phyloP scores from a whole-genome alignment of 2,888 invertebrate genomes.

The Rugalucina vietnamica region DNA sequence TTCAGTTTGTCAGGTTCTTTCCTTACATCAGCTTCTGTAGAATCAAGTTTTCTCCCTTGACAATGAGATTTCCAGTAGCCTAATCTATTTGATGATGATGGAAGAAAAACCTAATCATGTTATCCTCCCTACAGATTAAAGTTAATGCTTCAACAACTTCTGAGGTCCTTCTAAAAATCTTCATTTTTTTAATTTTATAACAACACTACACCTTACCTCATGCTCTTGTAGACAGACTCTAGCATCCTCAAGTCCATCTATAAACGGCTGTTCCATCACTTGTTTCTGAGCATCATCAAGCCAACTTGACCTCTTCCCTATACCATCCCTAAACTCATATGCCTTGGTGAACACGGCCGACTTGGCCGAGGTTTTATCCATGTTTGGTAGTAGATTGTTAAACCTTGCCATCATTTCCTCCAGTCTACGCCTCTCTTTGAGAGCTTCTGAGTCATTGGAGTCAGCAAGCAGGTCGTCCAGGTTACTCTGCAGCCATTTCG shows the following conservation, averaged over 20 bases:
- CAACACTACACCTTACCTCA: slow-evolving; percentile 77
- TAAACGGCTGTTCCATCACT: slow-evolving; percentile 75
- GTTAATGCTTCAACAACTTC: no score
- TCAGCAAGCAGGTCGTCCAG: slow-evolving; percentile 94
- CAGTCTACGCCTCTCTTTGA: slow-evolving; percentile 91
- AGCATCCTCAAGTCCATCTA: slow-evolving; percentile 80
- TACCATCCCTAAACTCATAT: slow-evolving; percentile 95
- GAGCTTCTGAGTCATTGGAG: slow-evolving; percentile 91
- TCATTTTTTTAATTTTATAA: no score
- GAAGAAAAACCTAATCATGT: no score
- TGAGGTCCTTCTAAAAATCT: no score
- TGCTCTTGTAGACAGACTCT: slow-evolving; percentile 78
- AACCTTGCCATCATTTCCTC: slow-evolving; percentile 91
- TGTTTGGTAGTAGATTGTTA: slow-evolving; percentile 90
- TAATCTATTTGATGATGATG: no score
- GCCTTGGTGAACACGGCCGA: slow-evolving; percentile 96
- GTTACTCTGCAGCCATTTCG: slow-evolving; percentile 97
- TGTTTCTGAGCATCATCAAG: slow-evolving; percentile 84
- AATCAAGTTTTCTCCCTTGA: no score
- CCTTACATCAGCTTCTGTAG: no score
- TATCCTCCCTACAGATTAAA: no score
- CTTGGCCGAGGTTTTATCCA: slow-evolving; percentile 96
- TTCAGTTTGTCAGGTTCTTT: no score
- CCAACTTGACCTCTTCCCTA: slow-evolving; percentile 90
- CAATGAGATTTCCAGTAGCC: no score